Evolutionary conservation across 1,140 invertebrate genomes (phyloP).

Genomic region (Neodiprion fabricii): DNA sequence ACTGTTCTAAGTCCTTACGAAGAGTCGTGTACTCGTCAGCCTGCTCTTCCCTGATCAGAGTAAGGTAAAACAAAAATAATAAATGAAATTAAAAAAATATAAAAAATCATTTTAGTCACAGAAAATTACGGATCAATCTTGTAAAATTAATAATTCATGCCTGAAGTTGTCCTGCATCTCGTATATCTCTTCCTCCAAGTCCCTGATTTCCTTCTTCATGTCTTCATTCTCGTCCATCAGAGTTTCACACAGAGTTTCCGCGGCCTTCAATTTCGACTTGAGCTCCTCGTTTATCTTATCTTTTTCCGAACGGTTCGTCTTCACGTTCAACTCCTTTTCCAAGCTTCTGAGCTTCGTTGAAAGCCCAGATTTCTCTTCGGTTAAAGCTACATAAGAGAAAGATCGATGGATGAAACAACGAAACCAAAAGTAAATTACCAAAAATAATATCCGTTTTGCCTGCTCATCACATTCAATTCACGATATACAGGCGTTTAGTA

Average conservation of each 20-base stretch:
- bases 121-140: background rate
- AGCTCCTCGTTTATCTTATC: slow-evolving; percentile 72
- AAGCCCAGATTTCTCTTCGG: slow-evolving; percentile 55
- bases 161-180: slow-evolving; percentile 97
- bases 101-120: slow-evolving; percentile 15
- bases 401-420: background rate
- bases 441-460: background rate
- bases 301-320: slow-evolving; percentile 61
- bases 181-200: slow-evolving; percentile 95
- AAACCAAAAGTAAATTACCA: background rate
- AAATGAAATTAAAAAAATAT: slow-evolving; percentile 14
- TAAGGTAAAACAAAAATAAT: slow-evolving; percentile 54
- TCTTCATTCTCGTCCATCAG: slow-evolving; percentile 97
- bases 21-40: slow-evolving; percentile 95
- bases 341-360: slow-evolving; percentile 61
- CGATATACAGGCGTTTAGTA: background rate
- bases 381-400: slow-evolving; percentile 40
- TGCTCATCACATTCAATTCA: too few relatives aligned
- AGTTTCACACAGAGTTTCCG: slow-evolving; percentile 89
- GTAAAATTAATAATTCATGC: slow-evolving; percentile 45
- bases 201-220: slow-evolving; percentile 91
- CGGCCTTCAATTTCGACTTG: slow-evolving; percentile 79
- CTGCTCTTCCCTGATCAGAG: slow-evolving; percentile 86
- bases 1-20: slow-evolving; percentile 91
- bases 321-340: slow-evolving; percentile 56